Base-by-base conservation (phyloP, 2,113 vertebrate species). In the Ctenomys sociabilis region DNA sequence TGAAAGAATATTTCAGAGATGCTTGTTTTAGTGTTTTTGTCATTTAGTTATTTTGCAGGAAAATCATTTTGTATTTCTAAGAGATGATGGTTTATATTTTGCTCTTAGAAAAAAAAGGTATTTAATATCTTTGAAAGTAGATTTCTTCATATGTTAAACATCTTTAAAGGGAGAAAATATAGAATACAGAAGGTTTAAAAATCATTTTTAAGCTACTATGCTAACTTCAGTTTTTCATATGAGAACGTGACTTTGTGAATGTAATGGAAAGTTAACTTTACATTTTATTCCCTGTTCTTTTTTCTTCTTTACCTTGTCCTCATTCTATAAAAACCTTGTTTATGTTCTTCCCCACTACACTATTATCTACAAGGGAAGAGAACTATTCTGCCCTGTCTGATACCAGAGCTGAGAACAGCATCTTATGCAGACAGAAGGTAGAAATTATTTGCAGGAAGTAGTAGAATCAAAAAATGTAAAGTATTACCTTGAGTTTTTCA, bases 11-110 rank as follows among this genome's bases (percentile, higher is more conserved):
- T 90, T 89, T 59, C 10, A 30, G 49, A 11, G 37, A 87, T 73
- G 35, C 32, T 22, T 57, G 12, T 11, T 92, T 92, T n/a, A 89
- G 59, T 45, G 24, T 54, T 93, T 70, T 21, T 80, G 13, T 21
- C 49, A 83, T n/a, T 57, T 45, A n/a, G 7, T 73, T 95, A 81
- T 81, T 90, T 85, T 84, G 30, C n/a, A 88, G 26, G 66, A 84
- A 93, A 43, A 5, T 4, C 52, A 84, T 45, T 88, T 81, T 81
- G 32, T 45, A 32, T 73, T 88, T 93, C 75, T 35, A 66, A 45
- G 43, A 84, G 54, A 59, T 40, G 5, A 17, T 70, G n/a, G 16
- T n/a, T 54, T 83, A 32, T 57, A 73, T 72, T 93, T 80, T 75
- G 10, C 72, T 95, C 70, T 92, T 68, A 26, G 40, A 83, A 87